Percentiles rank a stretch among this genome's conserved stretches.
These are phyloP conservation scores for Bubalus kerabau DNA, from an alignment of 2,113 vertebrate genomes.

Conservation along the genomic window DNA sequence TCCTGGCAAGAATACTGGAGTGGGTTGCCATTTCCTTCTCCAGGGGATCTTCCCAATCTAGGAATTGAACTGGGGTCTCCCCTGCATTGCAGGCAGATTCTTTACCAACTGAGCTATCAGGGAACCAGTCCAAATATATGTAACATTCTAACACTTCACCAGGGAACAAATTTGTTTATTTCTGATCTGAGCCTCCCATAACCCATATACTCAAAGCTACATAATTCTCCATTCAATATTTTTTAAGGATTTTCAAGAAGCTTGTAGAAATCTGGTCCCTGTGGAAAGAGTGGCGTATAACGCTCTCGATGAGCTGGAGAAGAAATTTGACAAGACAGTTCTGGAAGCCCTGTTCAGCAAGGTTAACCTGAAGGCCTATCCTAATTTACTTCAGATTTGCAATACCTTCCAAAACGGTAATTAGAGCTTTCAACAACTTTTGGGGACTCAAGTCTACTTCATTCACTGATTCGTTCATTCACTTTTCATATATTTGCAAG, in stretches of 20 bases:
- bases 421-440: background rate
- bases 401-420: constrained; percentile 39
- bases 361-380: background rate
- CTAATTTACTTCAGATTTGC: background rate
- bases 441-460: background rate
- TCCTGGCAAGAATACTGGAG: background rate
- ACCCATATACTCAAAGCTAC: background rate
- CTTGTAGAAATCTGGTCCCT: background rate
- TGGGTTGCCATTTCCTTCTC: background rate
- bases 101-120: background rate
- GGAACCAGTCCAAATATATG: background rate
- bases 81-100: background rate
- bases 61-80: background rate
- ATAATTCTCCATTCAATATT: constrained; percentile 23
- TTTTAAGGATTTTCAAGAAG: constrained; percentile 32
- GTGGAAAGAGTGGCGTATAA: background rate
- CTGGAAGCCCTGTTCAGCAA: constrained; percentile 24
- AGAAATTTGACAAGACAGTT: background rate
- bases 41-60: background rate
- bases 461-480: background rate
- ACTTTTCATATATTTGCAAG: background rate
- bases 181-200: background rate
- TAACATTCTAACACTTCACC: background rate
- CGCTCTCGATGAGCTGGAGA: constrained; percentile 30
- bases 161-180: background rate